Conservation (phyloP, 2,888 invertebrate genomes). For the Callinectes sapidus region DNA sequence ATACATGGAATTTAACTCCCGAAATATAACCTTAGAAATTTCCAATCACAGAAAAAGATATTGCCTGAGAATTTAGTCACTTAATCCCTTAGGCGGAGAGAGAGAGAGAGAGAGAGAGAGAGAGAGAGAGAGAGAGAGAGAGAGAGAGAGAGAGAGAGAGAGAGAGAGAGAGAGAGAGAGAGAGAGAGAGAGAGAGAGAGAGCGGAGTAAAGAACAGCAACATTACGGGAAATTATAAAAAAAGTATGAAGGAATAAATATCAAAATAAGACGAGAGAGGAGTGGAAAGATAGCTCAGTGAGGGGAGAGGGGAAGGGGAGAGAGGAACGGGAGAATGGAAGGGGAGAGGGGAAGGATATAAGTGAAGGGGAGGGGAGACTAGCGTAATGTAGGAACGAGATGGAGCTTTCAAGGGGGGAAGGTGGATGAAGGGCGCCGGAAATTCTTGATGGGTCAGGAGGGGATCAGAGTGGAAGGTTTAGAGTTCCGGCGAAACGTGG, state of each 20-base stretch:
- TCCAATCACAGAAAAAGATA: not conserved
- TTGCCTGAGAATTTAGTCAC: not conserved
- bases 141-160: constrained; percentile 11
- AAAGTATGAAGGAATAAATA: not conserved
- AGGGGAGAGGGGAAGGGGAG: not conserved
- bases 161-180: not conserved
- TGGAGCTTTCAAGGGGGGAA: not conserved
- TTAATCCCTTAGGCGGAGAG: not conserved
- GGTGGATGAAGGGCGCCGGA: not conserved
- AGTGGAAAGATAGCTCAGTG: not conserved
- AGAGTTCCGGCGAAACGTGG: constrained; percentile 18
- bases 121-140: not conserved
- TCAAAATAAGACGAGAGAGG: not conserved
- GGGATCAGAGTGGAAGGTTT: not conserved
- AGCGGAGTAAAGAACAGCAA: not conserved
- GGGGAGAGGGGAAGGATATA: not conserved
- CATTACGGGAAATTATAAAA: not conserved
- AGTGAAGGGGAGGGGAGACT: not conserved
- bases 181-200: not conserved
- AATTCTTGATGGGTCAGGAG: constrained; percentile 9
- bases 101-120: not conserved
- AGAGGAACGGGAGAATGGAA: not conserved
- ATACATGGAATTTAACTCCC: not conserved
- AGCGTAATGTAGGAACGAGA: not conserved
- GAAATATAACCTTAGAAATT: not conserved